Percentiles rank a stretch among this genome's conserved stretches.
phyloP scores from a whole-genome alignment of 1,140 invertebrate species.

The Drosophila ambigua region DNA sequence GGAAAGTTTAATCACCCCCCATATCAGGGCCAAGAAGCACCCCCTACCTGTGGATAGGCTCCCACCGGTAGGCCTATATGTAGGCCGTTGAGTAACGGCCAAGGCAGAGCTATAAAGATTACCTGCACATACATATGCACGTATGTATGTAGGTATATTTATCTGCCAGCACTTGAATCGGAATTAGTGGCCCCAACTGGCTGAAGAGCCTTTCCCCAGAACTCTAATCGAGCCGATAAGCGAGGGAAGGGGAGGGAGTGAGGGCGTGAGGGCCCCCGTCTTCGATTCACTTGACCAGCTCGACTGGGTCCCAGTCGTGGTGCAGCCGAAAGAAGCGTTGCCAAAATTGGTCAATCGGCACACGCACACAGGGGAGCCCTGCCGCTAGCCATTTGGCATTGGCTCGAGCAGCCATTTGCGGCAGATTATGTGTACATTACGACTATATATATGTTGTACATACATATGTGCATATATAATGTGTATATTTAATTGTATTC shows the following conservation, averaged over 20 bases:
- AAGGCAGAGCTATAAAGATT: constrained; percentile 35
- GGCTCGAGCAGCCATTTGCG: not conserved
- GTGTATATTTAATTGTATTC: constrained; percentile 1
- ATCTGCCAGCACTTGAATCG: constrained; percentile 27
- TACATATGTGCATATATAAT: not conserved
- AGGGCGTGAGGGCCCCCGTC: too few species aligned
- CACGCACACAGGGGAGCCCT: not conserved
- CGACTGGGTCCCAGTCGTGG: not conserved
- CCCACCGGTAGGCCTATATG: not conserved
- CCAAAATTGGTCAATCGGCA: constrained; percentile 44
- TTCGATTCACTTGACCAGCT: constrained; percentile 20
- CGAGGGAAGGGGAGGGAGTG: too few species aligned
- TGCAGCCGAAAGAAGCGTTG: constrained; percentile 2
- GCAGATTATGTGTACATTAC: not conserved
- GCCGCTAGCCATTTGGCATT: not conserved
- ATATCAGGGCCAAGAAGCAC: not conserved
- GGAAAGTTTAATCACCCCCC: not conserved
- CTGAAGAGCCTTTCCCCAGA: not conserved
- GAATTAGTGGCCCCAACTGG: not conserved
- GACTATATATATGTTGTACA: not conserved
- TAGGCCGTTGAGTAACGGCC: constrained; percentile 29
- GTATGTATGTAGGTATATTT: not conserved
- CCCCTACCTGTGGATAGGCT: too few species aligned
- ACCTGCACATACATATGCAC: not conserved
- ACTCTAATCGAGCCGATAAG: constrained; percentile 41